Evolutionary conservation across 2,888 invertebrate genomes (phyloP), one percentile per base, ranked within the genome.

Genomic region (Eremobia ochroleuca): DNA sequence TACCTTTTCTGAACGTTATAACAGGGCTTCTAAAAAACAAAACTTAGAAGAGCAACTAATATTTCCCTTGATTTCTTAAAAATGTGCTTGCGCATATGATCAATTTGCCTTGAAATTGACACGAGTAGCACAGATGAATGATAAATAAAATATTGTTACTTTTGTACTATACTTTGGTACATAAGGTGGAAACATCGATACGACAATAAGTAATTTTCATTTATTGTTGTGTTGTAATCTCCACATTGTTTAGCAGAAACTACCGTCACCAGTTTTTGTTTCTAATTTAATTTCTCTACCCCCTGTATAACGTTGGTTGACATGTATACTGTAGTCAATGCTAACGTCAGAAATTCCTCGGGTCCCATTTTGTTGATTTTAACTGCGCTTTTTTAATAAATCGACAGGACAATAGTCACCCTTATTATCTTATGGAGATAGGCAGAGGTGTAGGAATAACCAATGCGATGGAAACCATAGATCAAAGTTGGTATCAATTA

Each of bases 321-420:
- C 80, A 82, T 84, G 55, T 72, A 79, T 61, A 84, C 65, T 84
- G 81, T 52, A 66, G 72, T 81, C 86, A 82, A 87, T 73, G 78
- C 81, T 85, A 79, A 88, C 88, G 86, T 90, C 91, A 88, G 76
- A 90, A 87, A 90, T 91, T 89, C 91, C 87, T 83, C 43, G 72
- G 62, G 78, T 70, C 81, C 68, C 72, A 69, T 88, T 86, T 81
- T 75, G 81, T 84, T 83, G 82, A 78, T 80, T 59, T 81, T 66
- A 81, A 82, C 77, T 81, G 82, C 73, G 64, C 68, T 70, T 81
- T 81, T 82, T 85, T 82, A 85, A 76, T 81, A 82, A 74, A 82
- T 83, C 62, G 82, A 77, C 83, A 72, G 59, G 40, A 77, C 69
- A 73, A 85, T 76, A 83, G 73, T 46, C 61, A 80, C 46, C 59